Evolutionary conservation across 2,888 invertebrate genomes (phyloP), one percentile per base, ranked within the genome.

Genomic region (Chromoteleia sp.): DNA sequence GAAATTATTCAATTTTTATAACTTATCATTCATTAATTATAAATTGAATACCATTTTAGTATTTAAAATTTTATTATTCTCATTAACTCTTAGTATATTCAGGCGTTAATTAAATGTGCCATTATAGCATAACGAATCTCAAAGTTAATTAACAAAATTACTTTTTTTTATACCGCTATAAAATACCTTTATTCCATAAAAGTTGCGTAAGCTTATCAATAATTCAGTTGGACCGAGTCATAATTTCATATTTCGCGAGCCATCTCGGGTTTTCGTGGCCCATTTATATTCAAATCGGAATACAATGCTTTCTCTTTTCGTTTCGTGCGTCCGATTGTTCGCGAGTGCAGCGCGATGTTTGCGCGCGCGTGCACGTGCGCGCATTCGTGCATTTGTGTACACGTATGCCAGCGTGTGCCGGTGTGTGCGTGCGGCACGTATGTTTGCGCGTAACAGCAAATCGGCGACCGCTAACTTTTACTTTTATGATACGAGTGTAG

Each of bases 401-500:
- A 29, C 43, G 48, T 29, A n/a, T n/a, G n/a, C n/a, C n/a, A n/a
- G n/a, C n/a, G n/a, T n/a, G n/a, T n/a, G 36, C 33, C 4, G 0
- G 45, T 39, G 25, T 25, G 48, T 6, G 10, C 19, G 43, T 59
- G 63, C 14, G 39, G 39, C 59, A 48, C 61, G 41, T 78, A 71
- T 45, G 65, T 54, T 76, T 70, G 74, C 75, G 71, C 61, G 54
- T 68, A 74, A 77, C 68, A 68, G 79, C 79, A 75, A 86, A 86
- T 84, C 73, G 81, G 75, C 82, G 83, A 75, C 80, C 70, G 68
- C 29, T 54, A 81, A 89, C 88, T 89, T 89, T 89, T 89, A 88
- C 88, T 89, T 88, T 88, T 88, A 86, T 82, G 85, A 86, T 84
- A 81, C 79, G 73, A 83, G 86, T 85, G 86, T 87, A 86, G 87